phyloP scores from a whole-genome alignment of 2,113 vertebrate genomes.

The Neodon shergylaensis region DNA sequence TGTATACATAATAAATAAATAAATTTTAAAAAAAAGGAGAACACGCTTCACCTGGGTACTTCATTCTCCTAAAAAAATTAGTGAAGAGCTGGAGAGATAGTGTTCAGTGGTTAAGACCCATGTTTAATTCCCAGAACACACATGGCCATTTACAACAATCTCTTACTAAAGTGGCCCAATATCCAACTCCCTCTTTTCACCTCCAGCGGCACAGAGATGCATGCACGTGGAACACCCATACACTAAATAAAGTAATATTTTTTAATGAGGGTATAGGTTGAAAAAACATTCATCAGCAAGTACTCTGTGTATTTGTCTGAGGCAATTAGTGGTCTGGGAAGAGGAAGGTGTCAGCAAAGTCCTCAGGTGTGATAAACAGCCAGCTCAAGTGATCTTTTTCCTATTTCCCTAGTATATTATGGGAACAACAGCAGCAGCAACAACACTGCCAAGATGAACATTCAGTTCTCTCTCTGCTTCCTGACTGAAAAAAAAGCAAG shows the following conservation, averaged over 20 bases:
- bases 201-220: background rate
- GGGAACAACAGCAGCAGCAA: background rate
- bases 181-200: background rate
- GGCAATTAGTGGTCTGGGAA: background rate
- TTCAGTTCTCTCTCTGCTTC: background rate
- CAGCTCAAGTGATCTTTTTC: background rate
- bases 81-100: background rate
- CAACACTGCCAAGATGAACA: background rate
- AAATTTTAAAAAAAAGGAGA: no score
- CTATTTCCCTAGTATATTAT: background rate
- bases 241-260: background rate
- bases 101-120: background rate
- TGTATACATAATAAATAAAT: no score
- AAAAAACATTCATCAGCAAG: background rate
- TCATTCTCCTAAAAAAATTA: no score
- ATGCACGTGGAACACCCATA: no score
- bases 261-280: no score
- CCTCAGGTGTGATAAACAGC: background rate
- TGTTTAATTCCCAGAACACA: background rate
- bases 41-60: no score
- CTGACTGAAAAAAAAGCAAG: background rate
- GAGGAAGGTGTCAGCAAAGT: background rate
- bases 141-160: background rate
- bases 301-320: background rate
- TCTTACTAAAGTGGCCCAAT: background rate